These are phyloP conservation scores for Tapera naevia DNA, from an alignment of 2,797 vertebrate species.

Conservation along the genomic window DNA sequence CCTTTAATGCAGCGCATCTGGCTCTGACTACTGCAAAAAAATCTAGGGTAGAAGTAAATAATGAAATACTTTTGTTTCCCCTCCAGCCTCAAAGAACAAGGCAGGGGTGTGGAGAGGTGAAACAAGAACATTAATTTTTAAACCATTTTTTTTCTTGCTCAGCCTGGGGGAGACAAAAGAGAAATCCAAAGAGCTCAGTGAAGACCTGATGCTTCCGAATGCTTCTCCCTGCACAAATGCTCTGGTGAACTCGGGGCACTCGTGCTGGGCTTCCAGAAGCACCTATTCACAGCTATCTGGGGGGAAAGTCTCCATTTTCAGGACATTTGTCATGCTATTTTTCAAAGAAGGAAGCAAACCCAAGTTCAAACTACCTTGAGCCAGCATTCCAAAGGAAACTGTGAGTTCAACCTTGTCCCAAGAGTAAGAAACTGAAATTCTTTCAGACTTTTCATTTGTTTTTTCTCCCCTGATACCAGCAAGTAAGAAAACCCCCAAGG, in stretches of 20 bases:
- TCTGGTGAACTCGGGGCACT: neutral
- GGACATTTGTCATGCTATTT: accelerated
- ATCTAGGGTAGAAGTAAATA: neutral
- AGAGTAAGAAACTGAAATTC: neutral
- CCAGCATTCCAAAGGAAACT: neutral
- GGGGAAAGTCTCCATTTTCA: neutral
- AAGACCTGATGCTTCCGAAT: neutral
- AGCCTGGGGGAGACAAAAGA: neutral
- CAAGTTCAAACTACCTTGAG: neutral
- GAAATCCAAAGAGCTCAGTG: neutral
- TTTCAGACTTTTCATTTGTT: neutral
- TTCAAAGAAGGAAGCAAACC: neutral
- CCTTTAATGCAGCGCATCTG: neutral
- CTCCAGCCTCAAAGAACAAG: neutral
- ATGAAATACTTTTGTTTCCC: neutral
- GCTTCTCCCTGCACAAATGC: neutral
- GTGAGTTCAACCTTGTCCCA: neutral
- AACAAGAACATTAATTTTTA: neutral
- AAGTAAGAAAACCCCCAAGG: neutral
- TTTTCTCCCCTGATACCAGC: neutral
- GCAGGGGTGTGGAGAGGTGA: too few species aligned
- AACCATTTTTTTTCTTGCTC: neutral
- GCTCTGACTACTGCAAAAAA: neutral
- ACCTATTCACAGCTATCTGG: neutral
- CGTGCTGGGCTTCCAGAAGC: neutral